A percentile compares a stretch with the other conserved stretches of the same genome.
Conservation (phyloP, 2,888 invertebrate genomes). For the Beris chalybata region DNA sequence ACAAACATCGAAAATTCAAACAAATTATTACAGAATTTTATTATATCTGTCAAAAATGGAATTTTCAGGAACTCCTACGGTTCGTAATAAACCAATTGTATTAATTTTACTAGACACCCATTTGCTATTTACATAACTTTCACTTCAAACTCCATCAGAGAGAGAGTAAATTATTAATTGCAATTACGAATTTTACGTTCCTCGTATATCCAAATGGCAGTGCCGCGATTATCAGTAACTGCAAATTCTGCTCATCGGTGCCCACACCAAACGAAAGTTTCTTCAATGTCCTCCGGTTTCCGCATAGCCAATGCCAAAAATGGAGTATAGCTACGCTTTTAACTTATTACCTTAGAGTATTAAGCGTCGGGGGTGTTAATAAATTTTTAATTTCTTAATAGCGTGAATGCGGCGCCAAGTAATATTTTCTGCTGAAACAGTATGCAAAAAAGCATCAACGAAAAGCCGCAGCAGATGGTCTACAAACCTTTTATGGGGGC, state of each 20-base stretch:
- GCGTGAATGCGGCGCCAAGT: slow-evolving; percentile 15
- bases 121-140: slow-evolving; percentile 13
- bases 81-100: too few relatives aligned
- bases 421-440: too few relatives aligned
- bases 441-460: too few relatives aligned
- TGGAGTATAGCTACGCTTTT: slow-evolving; percentile 32
- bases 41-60: too few relatives aligned
- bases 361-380: slow-evolving; percentile 29
- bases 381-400: slow-evolving; percentile 38
- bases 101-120: too few relatives aligned
- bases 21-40: too few relatives aligned
- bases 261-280: not conserved
- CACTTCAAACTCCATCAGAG: slow-evolving; percentile 36
- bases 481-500: too few relatives aligned
- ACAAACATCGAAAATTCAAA: too few relatives aligned
- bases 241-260: not conserved
- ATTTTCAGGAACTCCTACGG: too few relatives aligned
- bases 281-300: slow-evolving; percentile 3
- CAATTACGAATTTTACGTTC: slow-evolving; percentile 26
- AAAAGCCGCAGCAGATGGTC: too few relatives aligned
- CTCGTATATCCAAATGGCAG: too few relatives aligned
- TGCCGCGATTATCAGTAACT: too few relatives aligned
- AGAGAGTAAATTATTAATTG: slow-evolving; percentile 35
- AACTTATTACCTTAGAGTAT: slow-evolving; percentile 30
- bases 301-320: slow-evolving; percentile 10